These are phyloP conservation scores for Quadriops clusia DNA, from an alignment of 2,888 invertebrate genomes.

Conservation along the genomic window DNA sequence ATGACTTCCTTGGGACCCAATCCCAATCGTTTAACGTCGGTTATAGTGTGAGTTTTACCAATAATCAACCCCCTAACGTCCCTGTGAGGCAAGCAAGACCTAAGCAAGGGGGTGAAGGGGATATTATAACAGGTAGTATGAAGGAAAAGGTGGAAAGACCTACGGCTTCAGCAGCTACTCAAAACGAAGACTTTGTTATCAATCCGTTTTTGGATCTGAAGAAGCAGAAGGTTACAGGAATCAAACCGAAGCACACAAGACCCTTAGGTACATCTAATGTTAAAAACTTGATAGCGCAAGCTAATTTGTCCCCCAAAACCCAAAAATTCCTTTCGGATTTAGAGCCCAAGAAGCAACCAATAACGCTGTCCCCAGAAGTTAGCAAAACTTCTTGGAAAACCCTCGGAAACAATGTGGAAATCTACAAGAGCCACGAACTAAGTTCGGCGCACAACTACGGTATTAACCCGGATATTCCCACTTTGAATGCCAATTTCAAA, in stretches of 20 bases:
- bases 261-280: conserved; percentile 7
- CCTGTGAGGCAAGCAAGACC: conserved; percentile 5
- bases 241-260: conserved; percentile 10
- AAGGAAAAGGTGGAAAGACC: conserved; percentile 9
- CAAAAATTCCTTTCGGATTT: conserved; percentile 8
- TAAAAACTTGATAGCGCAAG: conserved; percentile 7
- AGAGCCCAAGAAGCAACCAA: conserved; percentile 5
- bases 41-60: conserved; percentile 7
- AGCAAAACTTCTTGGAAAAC: conserved; percentile 9
- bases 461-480: too few relatives aligned
- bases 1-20: too few relatives aligned
- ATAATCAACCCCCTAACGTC: neutral
- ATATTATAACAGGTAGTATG: conserved; percentile 7
- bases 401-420: conserved; percentile 9
- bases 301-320: conserved; percentile 8
- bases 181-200: conserved; percentile 8
- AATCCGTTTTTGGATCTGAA: conserved; percentile 9
- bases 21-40: conserved; percentile 9
- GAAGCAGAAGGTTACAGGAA: conserved; percentile 9
- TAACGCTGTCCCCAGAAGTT: conserved; percentile 2
- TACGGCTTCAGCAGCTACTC: neutral
- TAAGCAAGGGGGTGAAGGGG: conserved; percentile 1
- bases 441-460: too few relatives aligned
- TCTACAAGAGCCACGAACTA: too few relatives aligned
- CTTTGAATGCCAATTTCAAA: too few relatives aligned